Base-by-base conservation (phyloP, 2,113 vertebrate species). In the Turnix velox region DNA sequence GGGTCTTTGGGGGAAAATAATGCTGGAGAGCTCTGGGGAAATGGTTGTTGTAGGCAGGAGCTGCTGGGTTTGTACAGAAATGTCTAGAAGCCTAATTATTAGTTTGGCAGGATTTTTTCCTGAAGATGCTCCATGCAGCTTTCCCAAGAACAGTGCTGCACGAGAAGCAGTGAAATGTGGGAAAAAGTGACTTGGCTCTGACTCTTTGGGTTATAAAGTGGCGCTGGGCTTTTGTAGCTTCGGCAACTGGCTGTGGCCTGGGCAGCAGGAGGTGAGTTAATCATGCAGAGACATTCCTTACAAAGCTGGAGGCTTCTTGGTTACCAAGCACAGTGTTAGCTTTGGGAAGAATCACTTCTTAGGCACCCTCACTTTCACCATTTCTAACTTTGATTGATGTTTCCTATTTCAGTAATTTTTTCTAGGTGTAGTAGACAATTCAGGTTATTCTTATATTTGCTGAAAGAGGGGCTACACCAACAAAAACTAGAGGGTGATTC, bases 21-120 rank as follows among this genome's bases (percentile, higher is more conserved):
- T 0, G 0, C 57, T 2, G 3, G 10, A 27, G n/a, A 25, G n/a
- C 10, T 39, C 23, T 11, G 22, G 33, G 28, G 30, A n/a, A 33
- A 40, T 0, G 4, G 33, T 6, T 28, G 52, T 18, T 8, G 2
- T 7, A 30, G 51, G 33, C 30, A 33, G 54, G 54, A 23, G 46
- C 46, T 35, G 15, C 37, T 14, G 35, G 48, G 7, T 33, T 57
- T 43, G 62, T 12, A 8, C 59, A 35, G 43, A 25, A 25, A 8
- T 9, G 12, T 19, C 57, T 54, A 20, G 61, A 40, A 77, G 42
- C 18, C 8, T 20, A 22, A 3, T 5, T 22, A 5, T 27, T 33
- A 9, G n/a, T 55, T 39, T 4, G 35, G 18, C 18, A 31, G n/a
- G 24, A 35, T 18, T 30, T 30, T 7, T 6, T 74, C 24, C 57